phyloP scores from a whole-genome alignment of 1,140 invertebrate species.

The Heterodera schachtii region DNA sequence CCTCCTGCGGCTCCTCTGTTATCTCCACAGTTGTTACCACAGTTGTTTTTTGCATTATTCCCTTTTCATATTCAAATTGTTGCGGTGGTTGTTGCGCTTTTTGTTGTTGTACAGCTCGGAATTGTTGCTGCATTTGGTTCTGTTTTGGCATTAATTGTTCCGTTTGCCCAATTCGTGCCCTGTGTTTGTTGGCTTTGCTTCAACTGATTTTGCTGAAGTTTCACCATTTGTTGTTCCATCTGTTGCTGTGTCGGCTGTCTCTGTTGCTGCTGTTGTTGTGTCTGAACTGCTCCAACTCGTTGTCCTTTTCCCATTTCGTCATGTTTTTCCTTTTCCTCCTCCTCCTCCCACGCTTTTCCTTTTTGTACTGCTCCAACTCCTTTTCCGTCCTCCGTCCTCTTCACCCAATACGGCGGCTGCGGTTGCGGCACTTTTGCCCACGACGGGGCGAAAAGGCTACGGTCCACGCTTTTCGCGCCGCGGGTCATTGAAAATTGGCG shows the following conservation, averaged over 20 bases:
- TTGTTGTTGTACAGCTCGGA: background rate
- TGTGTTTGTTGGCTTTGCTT: slow-evolving; percentile 13
- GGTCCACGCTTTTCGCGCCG: slow-evolving; percentile 14
- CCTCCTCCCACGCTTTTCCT: background rate
- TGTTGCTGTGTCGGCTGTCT: slow-evolving; percentile 6
- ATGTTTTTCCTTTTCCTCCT: background rate
- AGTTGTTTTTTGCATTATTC: background rate
- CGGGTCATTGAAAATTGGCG: slow-evolving; percentile 27
- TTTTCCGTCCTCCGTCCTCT: slow-evolving; percentile 17
- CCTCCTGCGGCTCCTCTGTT: background rate
- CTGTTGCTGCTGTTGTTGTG: slow-evolving; percentile 30
- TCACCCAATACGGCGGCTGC: slow-evolving; percentile 40
- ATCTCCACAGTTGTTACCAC: background rate
- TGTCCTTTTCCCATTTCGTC: slow-evolving; percentile 2
- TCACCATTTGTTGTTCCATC: slow-evolving; percentile 4
- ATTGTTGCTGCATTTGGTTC: background rate
- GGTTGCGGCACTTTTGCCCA: slow-evolving; percentile 41
- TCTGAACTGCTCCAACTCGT: slow-evolving; percentile 3
- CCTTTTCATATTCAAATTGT: background rate
- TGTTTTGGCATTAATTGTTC: background rate
- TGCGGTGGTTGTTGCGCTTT: background rate
- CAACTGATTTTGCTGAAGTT: slow-evolving; percentile 2
- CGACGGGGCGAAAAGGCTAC: slow-evolving; percentile 26
- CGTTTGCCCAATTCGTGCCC: background rate
- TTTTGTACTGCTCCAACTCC: slow-evolving; percentile 9